Percentiles rank a stretch among this genome's conserved stretches.
These are phyloP conservation scores for Zele albiditarsus DNA, from an alignment of 2,888 invertebrate genomes.

Conservation along the genomic window DNA sequence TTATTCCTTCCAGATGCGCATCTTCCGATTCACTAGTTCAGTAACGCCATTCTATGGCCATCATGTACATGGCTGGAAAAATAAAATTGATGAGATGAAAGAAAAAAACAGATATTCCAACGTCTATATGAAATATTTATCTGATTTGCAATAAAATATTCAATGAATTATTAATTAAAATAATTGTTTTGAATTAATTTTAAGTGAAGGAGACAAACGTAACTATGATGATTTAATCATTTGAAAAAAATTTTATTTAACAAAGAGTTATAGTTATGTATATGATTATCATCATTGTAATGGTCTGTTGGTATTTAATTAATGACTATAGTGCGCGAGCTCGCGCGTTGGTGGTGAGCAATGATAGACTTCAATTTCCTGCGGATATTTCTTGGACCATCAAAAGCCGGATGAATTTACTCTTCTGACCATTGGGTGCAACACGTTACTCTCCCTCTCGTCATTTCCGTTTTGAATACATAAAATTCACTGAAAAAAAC, in stretches of 20 bases:
- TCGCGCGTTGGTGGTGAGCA: conserved; percentile 12
- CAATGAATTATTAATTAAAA: not conserved
- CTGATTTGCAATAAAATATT: not conserved
- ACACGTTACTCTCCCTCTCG: not conserved
- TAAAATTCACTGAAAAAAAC: not conserved
- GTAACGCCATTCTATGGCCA: conserved; percentile 51
- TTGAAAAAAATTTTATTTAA: not conserved
- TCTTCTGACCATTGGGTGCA: conserved; percentile 24
- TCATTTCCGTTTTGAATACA: conserved; percentile 11
- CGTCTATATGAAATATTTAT: not conserved
- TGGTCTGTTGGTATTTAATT: conserved; percentile 36
- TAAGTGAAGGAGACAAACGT: not conserved
- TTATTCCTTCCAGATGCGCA: conserved; percentile 63
- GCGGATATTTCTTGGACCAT: conserved; percentile 44
- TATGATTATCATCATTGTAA: conserved; percentile 10
- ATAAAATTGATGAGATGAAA: not conserved
- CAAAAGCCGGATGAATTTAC: conserved; percentile 40
- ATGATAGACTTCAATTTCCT: conserved; percentile 40
- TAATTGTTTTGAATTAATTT: not conserved
- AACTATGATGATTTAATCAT: not conserved
- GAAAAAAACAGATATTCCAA: not conserved
- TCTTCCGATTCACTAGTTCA: conserved; percentile 65
- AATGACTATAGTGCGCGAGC: conserved; percentile 23
- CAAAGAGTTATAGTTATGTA: not conserved
- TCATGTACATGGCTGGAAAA: not conserved